phyloP scores from a whole-genome alignment of 2,797 vertebrate genomes.

The Decapterus maruadsi region DNA sequence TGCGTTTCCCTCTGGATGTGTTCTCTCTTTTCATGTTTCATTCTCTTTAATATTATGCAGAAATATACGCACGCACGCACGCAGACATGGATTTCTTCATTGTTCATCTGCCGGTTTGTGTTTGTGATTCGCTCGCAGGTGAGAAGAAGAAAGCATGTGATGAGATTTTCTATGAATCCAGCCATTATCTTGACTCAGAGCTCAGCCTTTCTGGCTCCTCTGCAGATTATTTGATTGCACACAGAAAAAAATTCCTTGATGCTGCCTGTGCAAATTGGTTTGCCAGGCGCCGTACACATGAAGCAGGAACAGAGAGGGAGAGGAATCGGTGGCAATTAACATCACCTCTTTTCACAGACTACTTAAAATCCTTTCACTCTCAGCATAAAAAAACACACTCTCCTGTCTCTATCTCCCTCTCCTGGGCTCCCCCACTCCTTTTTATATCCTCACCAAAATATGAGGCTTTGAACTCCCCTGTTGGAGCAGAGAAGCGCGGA shows the following conservation, averaged over 20 bases:
- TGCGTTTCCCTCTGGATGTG: constrained; percentile 19
- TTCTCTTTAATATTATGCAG: constrained; percentile 27
- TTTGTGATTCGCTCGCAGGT: constrained; percentile 68
- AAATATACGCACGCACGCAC: constrained; percentile 13
- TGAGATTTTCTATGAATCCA: constrained; percentile 69
- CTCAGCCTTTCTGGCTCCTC: constrained; percentile 58
- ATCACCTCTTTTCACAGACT: constrained; percentile 67
- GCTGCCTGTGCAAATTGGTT: constrained; percentile 64
- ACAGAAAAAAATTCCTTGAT: constrained; percentile 63
- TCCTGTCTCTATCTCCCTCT: constrained; percentile 41
- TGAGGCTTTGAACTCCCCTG: constrained; percentile 67
- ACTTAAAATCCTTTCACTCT: constrained; percentile 68
- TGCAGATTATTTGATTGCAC: constrained; percentile 75
- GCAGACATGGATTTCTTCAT: constrained; percentile 32
- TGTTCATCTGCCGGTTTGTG: constrained; percentile 40
- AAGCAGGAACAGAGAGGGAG: constrained; percentile 36
- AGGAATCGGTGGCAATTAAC: constrained; percentile 76
- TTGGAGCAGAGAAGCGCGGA: constrained; percentile 37
- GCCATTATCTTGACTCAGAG: constrained; percentile 68
- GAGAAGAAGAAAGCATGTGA: constrained; percentile 57
- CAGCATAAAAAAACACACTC: constrained; percentile 39
- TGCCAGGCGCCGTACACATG: constrained; percentile 46
- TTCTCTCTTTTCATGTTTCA: constrained; percentile 27
- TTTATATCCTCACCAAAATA: constrained; percentile 63
- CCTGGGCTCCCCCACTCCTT: constrained; percentile 48